Evolutionary conservation across 2,113 vertebrate species (phyloP).

Genomic region (human): GRCh38 chr1:145254501-145255000

Average conservation of each 20-base stretch:
- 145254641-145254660: constrained; percentile 65
- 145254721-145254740: constrained; percentile 56
- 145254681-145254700: constrained; percentile 66
- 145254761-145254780: background rate
- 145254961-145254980: too few relatives aligned
- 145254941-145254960: too few relatives aligned
- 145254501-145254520: constrained; percentile 49
- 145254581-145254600: constrained; percentile 60
- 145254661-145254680: constrained; percentile 70
- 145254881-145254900: too few relatives aligned
- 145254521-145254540: constrained; percentile 17
- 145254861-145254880: too few relatives aligned
- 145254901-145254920: too few relatives aligned
- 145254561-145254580: constrained; percentile 59
- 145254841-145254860: too few relatives aligned
- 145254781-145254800: background rate
- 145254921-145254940: too few relatives aligned
- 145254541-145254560: constrained; percentile 50
- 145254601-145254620: constrained; percentile 70
- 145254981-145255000: too few relatives aligned
- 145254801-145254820: background rate
- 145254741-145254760: constrained; percentile 13
- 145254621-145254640: constrained; percentile 76
- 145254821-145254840: background rate
- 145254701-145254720: constrained; percentile 27